Percentiles rank a stretch among this genome's conserved stretches.
phyloP scores from a whole-genome alignment of 2,113 vertebrate species.

The Dendrocopos noguchii region DNA sequence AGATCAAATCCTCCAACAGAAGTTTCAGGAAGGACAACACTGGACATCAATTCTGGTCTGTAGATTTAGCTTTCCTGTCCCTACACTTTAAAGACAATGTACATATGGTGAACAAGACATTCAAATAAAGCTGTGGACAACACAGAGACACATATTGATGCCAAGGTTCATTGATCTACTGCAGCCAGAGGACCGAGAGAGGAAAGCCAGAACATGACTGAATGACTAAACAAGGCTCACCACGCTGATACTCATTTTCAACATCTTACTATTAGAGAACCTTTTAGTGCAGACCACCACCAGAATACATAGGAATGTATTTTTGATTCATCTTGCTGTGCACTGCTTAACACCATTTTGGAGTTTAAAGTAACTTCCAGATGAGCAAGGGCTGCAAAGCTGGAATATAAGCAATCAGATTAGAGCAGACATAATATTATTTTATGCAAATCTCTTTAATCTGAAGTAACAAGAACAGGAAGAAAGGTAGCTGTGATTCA shows the following conservation, averaged over 20 bases:
- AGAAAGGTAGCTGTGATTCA: neutral
- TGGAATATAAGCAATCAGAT: neutral
- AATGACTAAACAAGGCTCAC: neutral
- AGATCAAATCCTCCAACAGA: neutral
- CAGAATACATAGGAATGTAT: neutral
- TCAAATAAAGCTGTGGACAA: neutral
- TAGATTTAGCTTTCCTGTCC: neutral
- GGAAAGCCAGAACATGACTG: neutral
- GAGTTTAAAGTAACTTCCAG: slow-evolving; percentile 12
- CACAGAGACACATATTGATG: neutral
- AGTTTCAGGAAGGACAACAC: neutral
- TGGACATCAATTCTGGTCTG: neutral
- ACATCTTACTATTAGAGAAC: neutral
- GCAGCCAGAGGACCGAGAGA: neutral
- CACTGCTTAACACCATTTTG: neutral
- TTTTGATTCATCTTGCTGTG: neutral
- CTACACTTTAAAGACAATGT: neutral
- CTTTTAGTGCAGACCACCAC: neutral
- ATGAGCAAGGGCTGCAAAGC: neutral
- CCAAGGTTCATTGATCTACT: neutral
- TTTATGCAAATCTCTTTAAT: neutral
- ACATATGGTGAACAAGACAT: neutral
- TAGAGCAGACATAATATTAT: neutral
- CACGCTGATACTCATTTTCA: neutral
- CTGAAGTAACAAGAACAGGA: neutral